A percentile compares a stretch with the other conserved stretches of the same genome.
These are phyloP conservation scores for Catharus bicknelli DNA, from an alignment of 2,113 vertebrate species.

Conservation along the genomic window DNA sequence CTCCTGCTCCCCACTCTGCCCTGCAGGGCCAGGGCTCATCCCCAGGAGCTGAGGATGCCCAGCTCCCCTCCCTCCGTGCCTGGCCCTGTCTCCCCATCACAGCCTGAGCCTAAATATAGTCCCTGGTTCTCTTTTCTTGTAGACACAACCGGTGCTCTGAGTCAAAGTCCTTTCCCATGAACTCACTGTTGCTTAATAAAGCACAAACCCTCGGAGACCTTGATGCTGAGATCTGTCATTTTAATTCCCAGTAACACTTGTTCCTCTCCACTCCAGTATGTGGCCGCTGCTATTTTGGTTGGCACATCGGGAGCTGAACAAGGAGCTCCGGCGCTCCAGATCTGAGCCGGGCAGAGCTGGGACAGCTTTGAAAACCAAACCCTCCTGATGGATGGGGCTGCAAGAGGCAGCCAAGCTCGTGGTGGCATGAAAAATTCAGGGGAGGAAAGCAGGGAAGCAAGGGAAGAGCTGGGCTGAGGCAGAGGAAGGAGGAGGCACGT, in stretches of 20 bases:
- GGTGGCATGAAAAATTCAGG: not conserved
- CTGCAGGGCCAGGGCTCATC: not conserved
- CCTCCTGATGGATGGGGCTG: not conserved
- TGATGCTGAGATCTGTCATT: conserved; percentile 30
- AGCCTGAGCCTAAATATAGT: conserved; percentile 29
- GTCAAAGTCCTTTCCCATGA: conserved; percentile 57
- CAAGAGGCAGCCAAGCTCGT: rapidly evolving
- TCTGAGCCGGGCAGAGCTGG: not conserved
- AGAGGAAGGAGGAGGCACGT: not conserved
- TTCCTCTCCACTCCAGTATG: not conserved
- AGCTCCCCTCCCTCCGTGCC: not conserved
- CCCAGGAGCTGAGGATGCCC: not conserved
- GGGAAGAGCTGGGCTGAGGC: not conserved
- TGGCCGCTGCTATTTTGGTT: conserved; percentile 32
- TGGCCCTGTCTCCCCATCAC: not conserved
- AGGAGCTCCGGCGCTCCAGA: not conserved
- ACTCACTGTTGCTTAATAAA: conserved; percentile 66
- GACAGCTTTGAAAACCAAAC: not conserved
- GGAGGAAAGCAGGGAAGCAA: not conserved
- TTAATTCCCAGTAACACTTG: conserved; percentile 33
- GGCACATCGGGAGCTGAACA: not conserved
- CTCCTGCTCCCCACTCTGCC: not conserved
- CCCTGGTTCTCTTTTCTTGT: not conserved
- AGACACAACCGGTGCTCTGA: conserved; percentile 6
- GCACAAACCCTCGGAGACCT: conserved; percentile 42